These are phyloP conservation scores for Eunapius fragilis DNA, from an alignment of 37 sponge, comb jelly and placozoan genomes.

Conservation along the genomic window DNA sequence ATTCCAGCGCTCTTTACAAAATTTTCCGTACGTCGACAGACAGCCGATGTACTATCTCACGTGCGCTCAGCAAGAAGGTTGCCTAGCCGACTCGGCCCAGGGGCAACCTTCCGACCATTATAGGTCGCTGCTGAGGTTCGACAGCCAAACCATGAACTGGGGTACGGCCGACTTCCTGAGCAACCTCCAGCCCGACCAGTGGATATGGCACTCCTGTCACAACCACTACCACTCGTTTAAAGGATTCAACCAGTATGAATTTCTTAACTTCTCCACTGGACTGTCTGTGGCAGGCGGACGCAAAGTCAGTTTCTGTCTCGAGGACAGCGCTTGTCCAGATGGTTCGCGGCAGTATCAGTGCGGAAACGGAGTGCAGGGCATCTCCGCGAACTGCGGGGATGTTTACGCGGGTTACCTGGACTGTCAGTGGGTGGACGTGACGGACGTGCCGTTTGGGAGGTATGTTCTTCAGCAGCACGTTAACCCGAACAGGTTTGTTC, in stretches of 20 bases:
- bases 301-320: constrained; percentile 78
- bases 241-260: constrained; percentile 52
- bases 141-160: constrained; percentile 51
- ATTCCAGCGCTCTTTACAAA: constrained; percentile 29
- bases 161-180: constrained; percentile 62
- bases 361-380: constrained; percentile 63
- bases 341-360: constrained; percentile 33
- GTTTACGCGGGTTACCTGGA: constrained; percentile 70
- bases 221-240: constrained; percentile 74
- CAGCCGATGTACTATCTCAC: constrained; percentile 45
- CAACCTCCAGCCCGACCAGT: constrained; percentile 4
- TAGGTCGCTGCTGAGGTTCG: constrained; percentile 63
- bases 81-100: not conserved
- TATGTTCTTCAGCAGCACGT: constrained; percentile 66
- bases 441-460: constrained; percentile 53
- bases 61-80: constrained; percentile 83
- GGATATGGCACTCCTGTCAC: constrained; percentile 78
- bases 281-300: constrained; percentile 55
- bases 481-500: constrained; percentile 51
- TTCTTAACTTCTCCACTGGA: constrained; percentile 27
- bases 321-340: constrained; percentile 52
- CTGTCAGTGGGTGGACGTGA: constrained; percentile 96
- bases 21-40: constrained; percentile 9
- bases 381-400: constrained; percentile 84
- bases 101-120: not conserved